phyloP scores from a whole-genome alignment of 2,888 invertebrate species.

The Dexiosoma caninum region DNA sequence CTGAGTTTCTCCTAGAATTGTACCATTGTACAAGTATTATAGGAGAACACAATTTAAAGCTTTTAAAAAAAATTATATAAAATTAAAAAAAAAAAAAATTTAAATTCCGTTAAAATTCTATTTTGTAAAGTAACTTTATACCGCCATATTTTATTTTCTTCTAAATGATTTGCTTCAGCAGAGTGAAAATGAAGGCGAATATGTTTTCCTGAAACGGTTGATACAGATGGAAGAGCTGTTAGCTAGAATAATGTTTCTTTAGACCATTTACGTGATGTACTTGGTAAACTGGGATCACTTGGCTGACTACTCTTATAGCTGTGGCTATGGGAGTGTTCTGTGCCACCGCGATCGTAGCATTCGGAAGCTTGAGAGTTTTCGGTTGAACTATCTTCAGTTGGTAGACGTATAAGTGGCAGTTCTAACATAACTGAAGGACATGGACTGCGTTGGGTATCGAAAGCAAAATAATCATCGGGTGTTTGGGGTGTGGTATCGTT shows the following conservation, averaged over 20 bases:
- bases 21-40: too few relatives aligned
- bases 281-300: slow-evolving; percentile 76
- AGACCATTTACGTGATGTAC: slow-evolving; percentile 80
- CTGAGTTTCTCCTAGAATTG: too few relatives aligned
- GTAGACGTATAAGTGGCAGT: slow-evolving; percentile 76
- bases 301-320: slow-evolving; percentile 69
- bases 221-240: slow-evolving; percentile 64
- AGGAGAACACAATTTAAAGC: too few relatives aligned
- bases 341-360: slow-evolving; percentile 35
- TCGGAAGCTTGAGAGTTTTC: slow-evolving; percentile 28
- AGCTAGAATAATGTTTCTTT: slow-evolving; percentile 89
- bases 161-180: neutral
- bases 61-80: too few relatives aligned
- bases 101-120: slow-evolving; percentile 21
- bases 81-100: too few relatives aligned
- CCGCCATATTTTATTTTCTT: slow-evolving; percentile 35
- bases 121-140: slow-evolving; percentile 57
- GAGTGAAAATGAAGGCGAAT: neutral
- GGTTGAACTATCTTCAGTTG: slow-evolving; percentile 68
- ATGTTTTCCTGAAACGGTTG: neutral
- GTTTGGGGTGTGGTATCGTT: slow-evolving; percentile 63
- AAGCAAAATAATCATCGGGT: slow-evolving; percentile 41
- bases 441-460: slow-evolving; percentile 62
- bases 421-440: slow-evolving; percentile 76
- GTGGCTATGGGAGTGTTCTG: slow-evolving; percentile 65